These are phyloP conservation scores for Choristoneura fumiferana DNA, from an alignment of 1,140 invertebrate species.

Conservation along the genomic window DNA sequence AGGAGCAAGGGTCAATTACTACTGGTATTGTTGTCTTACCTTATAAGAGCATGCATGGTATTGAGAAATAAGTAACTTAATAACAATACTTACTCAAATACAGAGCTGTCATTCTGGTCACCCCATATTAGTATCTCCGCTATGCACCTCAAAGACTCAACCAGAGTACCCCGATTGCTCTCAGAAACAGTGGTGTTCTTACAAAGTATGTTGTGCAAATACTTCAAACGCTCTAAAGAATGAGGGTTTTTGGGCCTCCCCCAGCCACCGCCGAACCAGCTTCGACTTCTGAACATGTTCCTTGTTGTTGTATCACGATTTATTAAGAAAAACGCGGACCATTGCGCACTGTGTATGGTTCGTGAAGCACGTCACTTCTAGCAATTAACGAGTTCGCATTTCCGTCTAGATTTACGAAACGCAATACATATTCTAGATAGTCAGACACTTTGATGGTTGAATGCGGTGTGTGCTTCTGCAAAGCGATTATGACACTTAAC, in stretches of 20 bases:
- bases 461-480: too few relatives aligned
- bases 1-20: too few relatives aligned
- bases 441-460: too few relatives aligned
- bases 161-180: constrained; percentile 94
- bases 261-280: constrained; percentile 92
- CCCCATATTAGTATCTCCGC: constrained; percentile 99
- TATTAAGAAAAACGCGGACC: constrained; percentile 36
- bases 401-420: neutral
- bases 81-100: constrained; percentile 94
- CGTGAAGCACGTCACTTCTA: constrained; percentile 35
- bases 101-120: constrained; percentile 99
- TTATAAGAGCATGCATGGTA: too few relatives aligned
- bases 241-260: constrained; percentile 97
- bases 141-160: constrained; percentile 97
- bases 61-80: too few relatives aligned
- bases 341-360: constrained; percentile 39
- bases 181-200: constrained; percentile 99
- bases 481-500: too few relatives aligned
- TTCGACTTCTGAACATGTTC: constrained; percentile 90
- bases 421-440: neutral
- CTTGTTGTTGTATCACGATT: constrained; percentile 21
- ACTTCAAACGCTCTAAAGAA: constrained; percentile 97
- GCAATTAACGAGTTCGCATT: constrained; percentile 31
- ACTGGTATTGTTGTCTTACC: too few relatives aligned
- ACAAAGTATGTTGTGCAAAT: constrained; percentile 95